A percentile compares a stretch with the other conserved stretches of the same genome.
Conservation (phyloP, 2,113 vertebrate genomes). For the Lates calcarifer region DNA sequence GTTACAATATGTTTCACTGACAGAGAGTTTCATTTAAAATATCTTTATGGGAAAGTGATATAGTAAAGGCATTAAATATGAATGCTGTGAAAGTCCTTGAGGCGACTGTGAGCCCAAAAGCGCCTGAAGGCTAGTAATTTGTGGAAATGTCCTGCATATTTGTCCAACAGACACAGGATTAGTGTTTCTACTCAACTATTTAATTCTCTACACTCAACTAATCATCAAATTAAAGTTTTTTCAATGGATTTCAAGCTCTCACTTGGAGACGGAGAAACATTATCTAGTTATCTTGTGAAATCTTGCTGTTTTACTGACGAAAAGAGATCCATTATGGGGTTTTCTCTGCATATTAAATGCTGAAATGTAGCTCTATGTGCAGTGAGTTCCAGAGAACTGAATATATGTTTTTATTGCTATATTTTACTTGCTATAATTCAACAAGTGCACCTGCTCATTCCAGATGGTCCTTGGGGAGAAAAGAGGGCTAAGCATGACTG, state of each 20-base stretch:
- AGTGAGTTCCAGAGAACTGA: not conserved
- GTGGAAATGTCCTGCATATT: constrained; percentile 51
- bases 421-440: not conserved
- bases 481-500: not conserved
- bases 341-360: not conserved
- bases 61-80: constrained; percentile 29
- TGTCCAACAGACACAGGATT: constrained; percentile 38
- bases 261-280: constrained; percentile 3
- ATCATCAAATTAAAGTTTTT: not conserved
- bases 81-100: constrained; percentile 20
- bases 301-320: not conserved
- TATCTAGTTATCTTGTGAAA: not conserved
- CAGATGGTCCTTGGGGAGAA: not conserved
- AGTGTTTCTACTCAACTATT: constrained; percentile 25
- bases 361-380: not conserved
- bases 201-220: constrained; percentile 24
- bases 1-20: constrained; percentile 9
- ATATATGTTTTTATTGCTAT: not conserved
- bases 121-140: constrained; percentile 16
- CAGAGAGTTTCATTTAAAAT: not conserved
- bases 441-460: not conserved
- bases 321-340: not conserved
- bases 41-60: not conserved
- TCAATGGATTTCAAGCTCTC: constrained; percentile 7
- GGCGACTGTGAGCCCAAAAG: constrained; percentile 7